Conservation (phyloP, 2,888 invertebrate species). For the Perithous albicinctus region DNA sequence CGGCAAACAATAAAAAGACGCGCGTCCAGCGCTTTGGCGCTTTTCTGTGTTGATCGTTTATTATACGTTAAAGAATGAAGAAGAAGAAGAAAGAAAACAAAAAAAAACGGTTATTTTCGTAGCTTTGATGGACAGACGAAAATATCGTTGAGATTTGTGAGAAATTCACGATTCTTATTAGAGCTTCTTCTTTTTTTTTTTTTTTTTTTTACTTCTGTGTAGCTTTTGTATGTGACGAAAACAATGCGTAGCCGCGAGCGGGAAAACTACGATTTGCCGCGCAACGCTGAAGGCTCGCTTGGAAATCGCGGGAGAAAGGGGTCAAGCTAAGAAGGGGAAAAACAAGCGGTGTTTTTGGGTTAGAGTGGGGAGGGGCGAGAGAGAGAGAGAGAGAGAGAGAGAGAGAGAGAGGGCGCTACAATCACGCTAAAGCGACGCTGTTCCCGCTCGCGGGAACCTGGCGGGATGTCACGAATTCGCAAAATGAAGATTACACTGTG, state of each 20-base stretch:
- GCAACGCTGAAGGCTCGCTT: slow-evolving; percentile 29
- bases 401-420: slow-evolving; percentile 58
- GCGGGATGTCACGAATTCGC: slow-evolving; percentile 47
- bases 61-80: no score
- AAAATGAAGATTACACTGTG: slow-evolving; percentile 47
- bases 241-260: slow-evolving; percentile 65
- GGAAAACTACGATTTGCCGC: slow-evolving; percentile 54
- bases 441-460: slow-evolving; percentile 34
- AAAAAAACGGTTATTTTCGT: no score
- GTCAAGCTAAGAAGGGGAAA: slow-evolving; percentile 23
- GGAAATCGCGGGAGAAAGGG: slow-evolving; percentile 50
- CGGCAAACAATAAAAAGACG: slow-evolving; percentile 75
- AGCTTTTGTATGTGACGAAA: slow-evolving; percentile 50
- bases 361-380: slow-evolving; percentile 28
- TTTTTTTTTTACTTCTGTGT: no score
- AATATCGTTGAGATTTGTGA: no score
- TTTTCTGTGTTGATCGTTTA: slow-evolving; percentile 46
- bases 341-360: slow-evolving; percentile 12
- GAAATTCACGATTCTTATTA: background rate
- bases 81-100: no score
- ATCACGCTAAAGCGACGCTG: slow-evolving; percentile 27
- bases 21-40: slow-evolving; percentile 55
- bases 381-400: slow-evolving; percentile 41
- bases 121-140: no score
- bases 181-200: background rate